Evolutionary conservation across 2,888 invertebrate species (phyloP), one percentile per base, ranked within the genome.

Genomic region (Neria commutata): DNA sequence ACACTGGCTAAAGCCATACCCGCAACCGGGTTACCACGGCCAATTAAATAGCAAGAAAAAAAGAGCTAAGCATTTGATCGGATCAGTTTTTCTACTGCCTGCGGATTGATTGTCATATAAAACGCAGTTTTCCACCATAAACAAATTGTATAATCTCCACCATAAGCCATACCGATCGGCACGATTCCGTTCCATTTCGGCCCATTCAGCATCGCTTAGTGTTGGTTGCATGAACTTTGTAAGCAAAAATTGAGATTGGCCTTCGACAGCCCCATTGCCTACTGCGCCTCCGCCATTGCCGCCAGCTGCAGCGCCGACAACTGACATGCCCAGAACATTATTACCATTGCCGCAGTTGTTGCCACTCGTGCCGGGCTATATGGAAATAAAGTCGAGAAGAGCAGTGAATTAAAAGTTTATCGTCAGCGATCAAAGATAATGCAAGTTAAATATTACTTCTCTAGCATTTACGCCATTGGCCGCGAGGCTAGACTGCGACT

Each of bases 91-190:
- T n/a, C n/a, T n/a, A n/a, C n/a, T n/a, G n/a, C n/a, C n/a, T n/a
- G n/a, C n/a, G n/a, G n/a, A n/a, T n/a, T n/a, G n/a, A n/a, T n/a
- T n/a, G n/a, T n/a, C n/a, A n/a, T n/a, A n/a, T n/a, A n/a, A n/a
- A 37, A 29, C 24, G 14, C 3, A 25, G 14, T 34, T 45, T 25
- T 24, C 17, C 33, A 26, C 14, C 21, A 11, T 29, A n/a, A 2
- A 34, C 11, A 46, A 21, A 48, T 29, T 23, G 1, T 3, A 16
- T 21, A n/a, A 17, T 6, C 3, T 3, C 61, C 69, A 66, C 69
- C n/a, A n/a, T n/a, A n/a, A n/a, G n/a, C n/a, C n/a, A n/a, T n/a
- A 82, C 82, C 81, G 77, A 80, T 89, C 88, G 62, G 86, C 86
- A 62, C 86, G 84, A 70, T 85, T 84, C 69, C 85, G 81, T 69